These are phyloP conservation scores for Harpagoxenus sublaevis DNA, from an alignment of 2,888 invertebrate genomes.

Conservation along the genomic window DNA sequence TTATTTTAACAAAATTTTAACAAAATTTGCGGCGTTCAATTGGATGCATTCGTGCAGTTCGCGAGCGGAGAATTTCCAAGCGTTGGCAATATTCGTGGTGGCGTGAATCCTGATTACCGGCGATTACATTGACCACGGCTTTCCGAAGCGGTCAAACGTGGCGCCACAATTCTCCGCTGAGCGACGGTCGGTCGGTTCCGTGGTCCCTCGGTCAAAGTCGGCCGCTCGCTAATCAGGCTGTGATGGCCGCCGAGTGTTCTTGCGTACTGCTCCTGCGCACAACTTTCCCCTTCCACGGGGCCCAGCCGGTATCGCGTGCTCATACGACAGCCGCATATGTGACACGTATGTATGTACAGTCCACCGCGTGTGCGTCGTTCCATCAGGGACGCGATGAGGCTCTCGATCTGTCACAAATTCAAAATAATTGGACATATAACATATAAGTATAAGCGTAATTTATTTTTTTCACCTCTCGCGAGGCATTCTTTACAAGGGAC, in stretches of 20 bases:
- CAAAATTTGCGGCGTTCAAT: neutral
- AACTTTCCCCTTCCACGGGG: conserved; percentile 54
- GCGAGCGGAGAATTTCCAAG: neutral
- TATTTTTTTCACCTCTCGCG: neutral
- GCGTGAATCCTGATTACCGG: neutral
- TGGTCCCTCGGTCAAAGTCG: conserved; percentile 54
- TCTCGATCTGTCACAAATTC: neutral
- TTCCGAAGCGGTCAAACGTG: conserved; percentile 50
- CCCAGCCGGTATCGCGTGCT: conserved; percentile 27
- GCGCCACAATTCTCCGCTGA: conserved; percentile 66
- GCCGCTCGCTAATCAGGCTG: conserved; percentile 63
- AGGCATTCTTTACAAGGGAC: neutral
- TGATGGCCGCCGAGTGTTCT: conserved; percentile 47
- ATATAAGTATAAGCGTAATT: neutral
- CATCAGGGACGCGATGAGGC: neutral
- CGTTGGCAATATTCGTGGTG: neutral
- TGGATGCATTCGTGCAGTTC: neutral
- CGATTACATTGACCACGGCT: neutral
- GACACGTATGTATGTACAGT: conserved; percentile 6
- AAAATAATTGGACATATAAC: neutral
- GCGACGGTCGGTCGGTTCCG: conserved; percentile 55
- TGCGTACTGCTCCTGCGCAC: conserved; percentile 56
- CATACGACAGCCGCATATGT: conserved; percentile 41
- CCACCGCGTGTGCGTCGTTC: conserved; percentile 35
- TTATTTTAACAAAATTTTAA: neutral